These are phyloP conservation scores for Choloepus hoffmanni DNA, from an alignment of 2,113 vertebrate species.

Conservation along the genomic window DNA sequence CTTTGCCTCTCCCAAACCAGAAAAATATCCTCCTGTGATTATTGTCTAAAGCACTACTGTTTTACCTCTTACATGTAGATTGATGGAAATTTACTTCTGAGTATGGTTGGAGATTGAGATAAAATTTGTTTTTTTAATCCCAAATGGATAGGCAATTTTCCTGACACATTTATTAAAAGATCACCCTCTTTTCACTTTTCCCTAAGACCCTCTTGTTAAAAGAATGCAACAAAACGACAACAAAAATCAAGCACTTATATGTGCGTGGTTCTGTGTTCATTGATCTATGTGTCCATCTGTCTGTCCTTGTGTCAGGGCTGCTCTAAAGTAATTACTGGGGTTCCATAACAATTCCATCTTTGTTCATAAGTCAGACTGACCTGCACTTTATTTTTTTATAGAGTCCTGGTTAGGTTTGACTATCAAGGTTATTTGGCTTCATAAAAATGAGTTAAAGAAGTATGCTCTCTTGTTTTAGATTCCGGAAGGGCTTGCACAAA, in stretches of 20 bases:
- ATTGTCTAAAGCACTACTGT: neutral
- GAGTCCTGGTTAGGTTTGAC: neutral
- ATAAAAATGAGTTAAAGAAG: neutral
- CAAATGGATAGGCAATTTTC: neutral
- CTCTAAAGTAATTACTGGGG: rapidly evolving
- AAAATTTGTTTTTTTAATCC: neutral
- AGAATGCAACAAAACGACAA: no score
- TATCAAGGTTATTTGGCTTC: neutral
- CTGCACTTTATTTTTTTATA: neutral
- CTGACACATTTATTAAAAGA: neutral
- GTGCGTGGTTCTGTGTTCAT: no score
- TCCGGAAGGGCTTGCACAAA: neutral
- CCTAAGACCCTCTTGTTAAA: neutral
- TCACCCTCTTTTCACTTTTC: neutral
- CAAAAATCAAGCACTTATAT: no score
- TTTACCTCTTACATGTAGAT: neutral
- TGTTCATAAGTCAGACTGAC: neutral
- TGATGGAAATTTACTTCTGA: neutral
- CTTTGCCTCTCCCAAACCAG: neutral
- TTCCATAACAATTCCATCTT: neutral
- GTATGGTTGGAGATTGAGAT: neutral
- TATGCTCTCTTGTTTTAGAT: neutral
- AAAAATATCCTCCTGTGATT: neutral
- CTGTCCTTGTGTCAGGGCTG: neutral
- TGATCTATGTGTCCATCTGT: neutral